Evolutionary conservation across 2,888 invertebrate genomes (phyloP).

Genomic region (Brachyptera putata): DNA sequence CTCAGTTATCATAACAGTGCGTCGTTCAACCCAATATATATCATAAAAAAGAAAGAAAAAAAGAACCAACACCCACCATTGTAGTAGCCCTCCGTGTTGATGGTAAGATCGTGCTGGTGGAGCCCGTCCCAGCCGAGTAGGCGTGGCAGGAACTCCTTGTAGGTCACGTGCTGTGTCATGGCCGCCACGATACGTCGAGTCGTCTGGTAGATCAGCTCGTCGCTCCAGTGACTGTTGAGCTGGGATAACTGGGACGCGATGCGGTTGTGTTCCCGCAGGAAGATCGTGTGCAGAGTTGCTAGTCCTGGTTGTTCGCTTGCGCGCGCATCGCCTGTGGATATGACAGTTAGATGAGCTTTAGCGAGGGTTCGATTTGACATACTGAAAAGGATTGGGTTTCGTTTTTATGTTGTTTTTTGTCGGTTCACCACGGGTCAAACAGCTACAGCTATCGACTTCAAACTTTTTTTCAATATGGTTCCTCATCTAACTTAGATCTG

Average conservation of each 20-base stretch:
- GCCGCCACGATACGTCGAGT: constrained; percentile 41
- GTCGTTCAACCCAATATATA: no score
- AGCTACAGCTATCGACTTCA: no score
- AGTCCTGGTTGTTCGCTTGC: constrained; percentile 50
- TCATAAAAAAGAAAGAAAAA: no score
- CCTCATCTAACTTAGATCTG: no score
- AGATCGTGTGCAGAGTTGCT: constrained; percentile 47
- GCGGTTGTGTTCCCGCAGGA: constrained; percentile 48
- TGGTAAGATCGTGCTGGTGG: constrained; percentile 47
- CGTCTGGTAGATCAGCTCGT: constrained; percentile 43
- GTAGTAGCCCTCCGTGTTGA: constrained; percentile 46
- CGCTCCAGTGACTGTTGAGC: constrained; percentile 46
- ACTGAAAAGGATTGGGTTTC: no score
- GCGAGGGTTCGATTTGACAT: no score
- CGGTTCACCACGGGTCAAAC: no score
- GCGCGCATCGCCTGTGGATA: constrained; percentile 44
- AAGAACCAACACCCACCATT: constrained; percentile 40
- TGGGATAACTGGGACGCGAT: constrained; percentile 42
- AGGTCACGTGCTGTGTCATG: constrained; percentile 43
- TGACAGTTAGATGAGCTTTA: no score
- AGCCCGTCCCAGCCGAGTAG: constrained; percentile 49
- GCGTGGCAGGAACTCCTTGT: constrained; percentile 49
- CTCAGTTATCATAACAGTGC: no score
- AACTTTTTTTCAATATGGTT: no score
- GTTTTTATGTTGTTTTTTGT: no score